phyloP scores from a whole-genome alignment of 53 echinoderm and acorn worm species.

The Holothuria scabra region DNA sequence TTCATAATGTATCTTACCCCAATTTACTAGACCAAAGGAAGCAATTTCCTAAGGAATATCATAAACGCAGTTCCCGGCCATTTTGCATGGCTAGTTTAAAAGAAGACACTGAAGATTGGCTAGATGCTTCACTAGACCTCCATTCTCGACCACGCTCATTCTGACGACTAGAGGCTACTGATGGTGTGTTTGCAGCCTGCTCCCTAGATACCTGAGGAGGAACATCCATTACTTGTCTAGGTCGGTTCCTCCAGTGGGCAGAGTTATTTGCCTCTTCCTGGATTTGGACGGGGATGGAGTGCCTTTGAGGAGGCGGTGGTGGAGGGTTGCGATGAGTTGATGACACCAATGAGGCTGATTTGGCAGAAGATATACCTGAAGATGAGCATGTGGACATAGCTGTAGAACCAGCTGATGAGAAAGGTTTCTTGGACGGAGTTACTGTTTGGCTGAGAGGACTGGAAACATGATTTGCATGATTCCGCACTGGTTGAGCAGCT shows the following conservation, averaged over 20 bases:
- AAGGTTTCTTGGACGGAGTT: constrained; percentile 27
- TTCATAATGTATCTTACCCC: too few relatives aligned
- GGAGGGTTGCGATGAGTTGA: constrained; percentile 17
- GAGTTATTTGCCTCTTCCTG: constrained; percentile 16
- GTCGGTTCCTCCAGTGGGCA: constrained; percentile 30
- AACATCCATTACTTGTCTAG: constrained; percentile 31
- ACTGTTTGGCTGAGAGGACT: constrained; percentile 16
- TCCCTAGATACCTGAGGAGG: neutral
- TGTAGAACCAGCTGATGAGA: constrained; percentile 29
- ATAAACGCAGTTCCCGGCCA: constrained; percentile 25
- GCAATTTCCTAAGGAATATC: neutral
- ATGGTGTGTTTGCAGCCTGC: too few relatives aligned
- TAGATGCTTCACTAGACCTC: constrained; percentile 32
- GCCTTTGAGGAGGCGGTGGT: constrained; percentile 15
- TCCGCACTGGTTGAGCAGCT: constrained; percentile 19
- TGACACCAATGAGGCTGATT: constrained; percentile 53
- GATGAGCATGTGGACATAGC: constrained; percentile 66
- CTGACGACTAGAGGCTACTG: neutral
- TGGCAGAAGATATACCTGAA: constrained; percentile 85
- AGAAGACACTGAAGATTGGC: constrained; percentile 40
- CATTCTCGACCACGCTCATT: constrained; percentile 20
- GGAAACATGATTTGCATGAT: neutral
- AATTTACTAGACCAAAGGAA: too few relatives aligned
- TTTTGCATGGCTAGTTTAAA: constrained; percentile 36
- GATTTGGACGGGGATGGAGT: constrained; percentile 21